Evolutionary conservation across 2,797 vertebrate genomes (phyloP).

Genomic region (Carduelis carduelis): DNA sequence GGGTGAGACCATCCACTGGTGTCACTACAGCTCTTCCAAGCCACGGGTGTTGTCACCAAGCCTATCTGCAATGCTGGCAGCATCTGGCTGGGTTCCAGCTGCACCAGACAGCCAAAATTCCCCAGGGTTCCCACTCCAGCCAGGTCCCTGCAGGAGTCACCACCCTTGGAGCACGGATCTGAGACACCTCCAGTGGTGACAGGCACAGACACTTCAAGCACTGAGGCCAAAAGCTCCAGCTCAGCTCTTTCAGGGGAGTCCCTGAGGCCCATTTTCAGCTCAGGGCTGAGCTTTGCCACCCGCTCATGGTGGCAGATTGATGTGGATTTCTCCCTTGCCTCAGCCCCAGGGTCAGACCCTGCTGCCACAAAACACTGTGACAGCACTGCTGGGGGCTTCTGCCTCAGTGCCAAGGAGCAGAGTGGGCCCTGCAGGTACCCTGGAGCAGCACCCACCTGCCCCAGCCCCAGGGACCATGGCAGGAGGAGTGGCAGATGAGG

Average conservation of each 20-base stretch:
- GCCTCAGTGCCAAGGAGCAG: background rate
- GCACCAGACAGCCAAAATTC: background rate
- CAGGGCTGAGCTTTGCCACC: background rate
- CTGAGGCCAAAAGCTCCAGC: background rate
- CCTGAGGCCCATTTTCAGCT: background rate
- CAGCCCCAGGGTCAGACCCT: background rate
- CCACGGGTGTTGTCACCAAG: background rate
- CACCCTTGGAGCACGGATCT: background rate
- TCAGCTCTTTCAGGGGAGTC: background rate
- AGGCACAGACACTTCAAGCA: background rate
- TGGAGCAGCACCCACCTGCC: background rate
- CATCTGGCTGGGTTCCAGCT: background rate
- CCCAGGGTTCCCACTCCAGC: background rate
- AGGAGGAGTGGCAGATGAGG: background rate
- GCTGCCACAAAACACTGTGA: background rate
- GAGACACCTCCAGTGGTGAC: background rate
- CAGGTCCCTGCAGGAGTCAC: background rate
- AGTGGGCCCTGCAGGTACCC: background rate
- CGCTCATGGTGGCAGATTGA: fast-evolving
- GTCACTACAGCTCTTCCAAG: background rate
- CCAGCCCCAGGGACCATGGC: background rate
- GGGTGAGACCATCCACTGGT: background rate
- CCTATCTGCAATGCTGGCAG: background rate
- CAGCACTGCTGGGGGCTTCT: background rate
- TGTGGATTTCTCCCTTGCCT: background rate